These are phyloP conservation scores for Actinostola sp. DNA, from an alignment of 92 coral and sea anemone genomes.

Conservation along the genomic window DNA sequence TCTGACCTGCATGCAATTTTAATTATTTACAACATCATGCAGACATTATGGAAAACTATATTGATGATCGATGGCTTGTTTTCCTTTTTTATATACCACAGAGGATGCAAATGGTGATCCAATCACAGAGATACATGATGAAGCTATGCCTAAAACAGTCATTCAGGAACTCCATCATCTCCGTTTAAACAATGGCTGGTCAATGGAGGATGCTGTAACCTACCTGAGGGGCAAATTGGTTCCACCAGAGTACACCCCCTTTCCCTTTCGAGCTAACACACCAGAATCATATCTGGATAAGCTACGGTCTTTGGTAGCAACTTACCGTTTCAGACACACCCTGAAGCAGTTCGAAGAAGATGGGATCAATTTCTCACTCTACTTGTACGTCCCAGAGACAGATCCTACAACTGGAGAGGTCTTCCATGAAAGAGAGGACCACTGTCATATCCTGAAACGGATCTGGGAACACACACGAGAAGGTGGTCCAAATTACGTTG, in stretches of 20 bases:
- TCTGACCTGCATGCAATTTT: too few species aligned
- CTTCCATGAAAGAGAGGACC: conserved; percentile 63
- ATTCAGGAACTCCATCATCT: conserved; percentile 38
- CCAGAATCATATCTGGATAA: conserved; percentile 43
- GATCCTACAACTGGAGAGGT: conserved; percentile 39
- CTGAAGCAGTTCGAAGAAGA: conserved; percentile 12
- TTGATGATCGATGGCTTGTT: too few species aligned
- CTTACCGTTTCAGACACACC: conserved; percentile 29
- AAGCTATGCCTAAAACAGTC: conserved; percentile 47
- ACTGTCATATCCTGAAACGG: conserved; percentile 50
- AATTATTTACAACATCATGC: too few species aligned
- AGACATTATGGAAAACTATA: too few species aligned
- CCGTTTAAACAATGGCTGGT: conserved; percentile 20
- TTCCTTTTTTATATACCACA: too few species aligned
- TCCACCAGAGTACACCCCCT: conserved; percentile 53
- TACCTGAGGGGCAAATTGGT: conserved; percentile 48
- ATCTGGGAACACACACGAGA: conserved; percentile 47
- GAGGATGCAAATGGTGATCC: conserved; percentile 52
- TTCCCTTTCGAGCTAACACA: conserved; percentile 46
- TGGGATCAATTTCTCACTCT: conserved; percentile 29
- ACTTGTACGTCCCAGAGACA: conserved; percentile 45
- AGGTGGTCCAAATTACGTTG: conserved; percentile 37
- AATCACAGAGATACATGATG: conserved; percentile 20
- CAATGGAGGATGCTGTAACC: conserved; percentile 57
- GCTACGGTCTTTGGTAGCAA: conserved; percentile 53